A percentile compares a stretch with the other conserved stretches of the same genome.
Evolutionary conservation across 1,140 invertebrate genomes (phyloP).

Genomic region (Elysia chlorotica): DNA sequence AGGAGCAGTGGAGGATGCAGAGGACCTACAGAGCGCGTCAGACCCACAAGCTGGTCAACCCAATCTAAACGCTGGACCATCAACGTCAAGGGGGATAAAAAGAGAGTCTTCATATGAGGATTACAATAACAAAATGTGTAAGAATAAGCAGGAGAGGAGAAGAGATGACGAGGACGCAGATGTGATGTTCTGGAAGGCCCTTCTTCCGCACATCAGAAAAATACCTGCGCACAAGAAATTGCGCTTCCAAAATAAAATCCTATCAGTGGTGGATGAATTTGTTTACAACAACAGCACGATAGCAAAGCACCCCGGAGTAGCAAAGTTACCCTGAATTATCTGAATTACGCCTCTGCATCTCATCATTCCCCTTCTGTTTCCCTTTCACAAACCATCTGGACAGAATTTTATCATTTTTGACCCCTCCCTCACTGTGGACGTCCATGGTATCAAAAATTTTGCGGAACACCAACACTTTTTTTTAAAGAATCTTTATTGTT

Average conservation of each 20-base stretch:
- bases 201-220: conserved; percentile 6
- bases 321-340: not conserved
- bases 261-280: conserved; percentile 1
- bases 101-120: not conserved
- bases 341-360: not conserved
- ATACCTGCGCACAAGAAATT: conserved; percentile 1
- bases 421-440: too few relatives aligned
- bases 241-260: conserved; percentile 4
- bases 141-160: conserved; percentile 3
- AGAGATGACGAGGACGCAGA: not conserved
- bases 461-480: too few relatives aligned
- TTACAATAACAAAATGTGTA: not conserved
- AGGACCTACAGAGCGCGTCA: too few relatives aligned
- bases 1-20: not conserved
- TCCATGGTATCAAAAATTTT: too few relatives aligned
- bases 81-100: conserved; percentile 3
- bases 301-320: not conserved
- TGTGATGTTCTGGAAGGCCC: conserved; percentile 3
- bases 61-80: not conserved
- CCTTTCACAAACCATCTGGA: not conserved
- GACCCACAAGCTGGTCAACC: too few relatives aligned
- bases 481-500: too few relatives aligned
- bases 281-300: conserved; percentile 1
- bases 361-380: not conserved
- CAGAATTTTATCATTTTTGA: too few relatives aligned